phyloP scores from a whole-genome alignment of 2,888 invertebrate genomes.

The Platerodrilus igneus region DNA sequence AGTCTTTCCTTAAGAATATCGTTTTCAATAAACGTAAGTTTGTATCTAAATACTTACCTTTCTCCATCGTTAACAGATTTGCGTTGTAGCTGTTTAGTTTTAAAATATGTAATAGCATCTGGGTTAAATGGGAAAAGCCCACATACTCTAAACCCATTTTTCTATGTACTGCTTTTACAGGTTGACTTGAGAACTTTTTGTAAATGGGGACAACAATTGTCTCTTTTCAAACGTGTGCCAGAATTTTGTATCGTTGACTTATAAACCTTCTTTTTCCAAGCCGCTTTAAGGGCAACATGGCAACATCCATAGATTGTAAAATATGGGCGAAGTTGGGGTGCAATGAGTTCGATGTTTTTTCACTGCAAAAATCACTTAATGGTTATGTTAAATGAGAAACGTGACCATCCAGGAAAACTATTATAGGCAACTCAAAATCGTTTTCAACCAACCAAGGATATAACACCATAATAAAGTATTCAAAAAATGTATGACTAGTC shows the following conservation, averaged over 20 bases:
- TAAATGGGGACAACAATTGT: constrained; percentile 24
- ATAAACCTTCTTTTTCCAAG: constrained; percentile 27
- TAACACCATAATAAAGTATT: constrained; percentile 31
- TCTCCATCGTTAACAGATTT: background rate
- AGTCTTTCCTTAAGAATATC: background rate
- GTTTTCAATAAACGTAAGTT: too few species aligned
- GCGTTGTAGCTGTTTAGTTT: constrained; percentile 4
- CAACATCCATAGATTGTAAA: constrained; percentile 26
- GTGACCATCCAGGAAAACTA: constrained; percentile 34
- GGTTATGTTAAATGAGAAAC: too few species aligned
- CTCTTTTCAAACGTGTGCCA: constrained; percentile 23
- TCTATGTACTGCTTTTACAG: constrained; percentile 2
- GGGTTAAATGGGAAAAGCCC: constrained; percentile 8
- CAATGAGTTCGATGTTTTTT: constrained; percentile 33
- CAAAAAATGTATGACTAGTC: constrained; percentile 35
- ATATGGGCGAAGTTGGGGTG: constrained; percentile 36
- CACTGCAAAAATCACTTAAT: too few species aligned
- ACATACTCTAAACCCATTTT: constrained; percentile 5
- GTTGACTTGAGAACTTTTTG: constrained; percentile 20
- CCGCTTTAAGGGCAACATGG: constrained; percentile 25
- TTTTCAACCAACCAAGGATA: constrained; percentile 34
- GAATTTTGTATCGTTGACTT: constrained; percentile 8
- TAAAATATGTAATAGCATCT: constrained; percentile 9
- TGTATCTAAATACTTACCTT: background rate
- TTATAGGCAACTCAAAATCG: constrained; percentile 7